These are phyloP conservation scores for Neopipo cinnamomea DNA, from an alignment of 2,113 vertebrate genomes.

Conservation along the genomic window DNA sequence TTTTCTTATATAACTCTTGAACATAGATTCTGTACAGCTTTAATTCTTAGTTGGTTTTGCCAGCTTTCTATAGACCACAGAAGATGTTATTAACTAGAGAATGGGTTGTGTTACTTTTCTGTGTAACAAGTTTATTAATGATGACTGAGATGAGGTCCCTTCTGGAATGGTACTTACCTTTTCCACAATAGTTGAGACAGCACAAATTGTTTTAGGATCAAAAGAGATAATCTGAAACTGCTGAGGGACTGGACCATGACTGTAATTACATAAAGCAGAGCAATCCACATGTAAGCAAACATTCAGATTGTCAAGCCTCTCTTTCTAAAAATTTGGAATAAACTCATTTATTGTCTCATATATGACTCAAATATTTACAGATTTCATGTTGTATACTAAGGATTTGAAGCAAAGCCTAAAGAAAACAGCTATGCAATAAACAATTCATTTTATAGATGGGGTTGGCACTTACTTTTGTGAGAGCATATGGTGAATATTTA, in stretches of 20 bases:
- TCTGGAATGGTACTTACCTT: neutral
- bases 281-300: neutral
- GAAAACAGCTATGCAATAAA: neutral
- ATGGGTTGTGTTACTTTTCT: neutral
- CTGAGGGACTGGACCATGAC: neutral
- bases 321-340: neutral
- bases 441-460: neutral
- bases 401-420: slow-evolving; percentile 8
- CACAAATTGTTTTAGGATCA: neutral
- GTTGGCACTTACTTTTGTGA: neutral
- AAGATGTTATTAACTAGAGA: neutral
- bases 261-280: neutral
- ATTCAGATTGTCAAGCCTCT: neutral
- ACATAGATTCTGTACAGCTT: neutral
- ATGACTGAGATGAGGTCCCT: neutral
- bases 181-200: neutral
- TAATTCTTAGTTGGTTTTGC: neutral
- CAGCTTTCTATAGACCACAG: neutral
- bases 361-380: slow-evolving; percentile 12
- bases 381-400: neutral
- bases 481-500: slow-evolving; percentile 51
- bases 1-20: neutral
- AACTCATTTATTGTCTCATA: neutral
- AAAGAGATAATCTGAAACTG: neutral
- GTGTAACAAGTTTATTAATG: neutral